These are phyloP conservation scores for Brienomyrus brachyistius DNA, from an alignment of 2,113 vertebrate species.

Conservation along the genomic window DNA sequence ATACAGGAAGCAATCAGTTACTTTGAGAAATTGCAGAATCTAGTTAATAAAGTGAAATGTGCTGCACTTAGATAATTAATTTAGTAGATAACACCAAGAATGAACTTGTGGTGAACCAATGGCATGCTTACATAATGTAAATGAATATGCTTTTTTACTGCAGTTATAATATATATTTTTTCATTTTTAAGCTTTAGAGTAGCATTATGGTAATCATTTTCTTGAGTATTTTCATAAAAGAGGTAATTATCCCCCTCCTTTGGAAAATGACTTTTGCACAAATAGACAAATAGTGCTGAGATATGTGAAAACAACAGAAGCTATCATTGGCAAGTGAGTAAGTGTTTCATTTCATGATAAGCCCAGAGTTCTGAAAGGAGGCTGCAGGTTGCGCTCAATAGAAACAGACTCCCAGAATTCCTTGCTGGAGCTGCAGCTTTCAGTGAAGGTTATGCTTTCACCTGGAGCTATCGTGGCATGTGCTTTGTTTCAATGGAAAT, in stretches of 20 bases:
- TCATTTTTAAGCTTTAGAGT: not conserved
- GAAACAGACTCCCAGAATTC: not conserved
- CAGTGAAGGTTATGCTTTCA: not conserved
- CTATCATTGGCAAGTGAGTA: not conserved
- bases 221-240: not conserved
- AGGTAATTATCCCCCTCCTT: not conserved
- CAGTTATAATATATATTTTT: not conserved
- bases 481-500: not conserved
- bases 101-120: not conserved
- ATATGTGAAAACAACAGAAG: not conserved
- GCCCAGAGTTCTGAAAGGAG: not conserved
- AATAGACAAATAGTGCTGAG: not conserved
- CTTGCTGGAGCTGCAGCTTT: not conserved
- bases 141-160: not conserved
- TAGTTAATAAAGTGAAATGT: not conserved
- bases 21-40: not conserved
- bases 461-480: not conserved
- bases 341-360: not conserved
- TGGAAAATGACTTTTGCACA: not conserved
- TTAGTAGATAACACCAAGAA: not conserved
- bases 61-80: not conserved
- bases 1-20: not conserved
- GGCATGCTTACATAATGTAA: not conserved
- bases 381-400: not conserved
- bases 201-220: slow-evolving; percentile 5